These are phyloP conservation scores for Nemotelus nigrinus DNA, from an alignment of 2,888 invertebrate species.

Conservation along the genomic window DNA sequence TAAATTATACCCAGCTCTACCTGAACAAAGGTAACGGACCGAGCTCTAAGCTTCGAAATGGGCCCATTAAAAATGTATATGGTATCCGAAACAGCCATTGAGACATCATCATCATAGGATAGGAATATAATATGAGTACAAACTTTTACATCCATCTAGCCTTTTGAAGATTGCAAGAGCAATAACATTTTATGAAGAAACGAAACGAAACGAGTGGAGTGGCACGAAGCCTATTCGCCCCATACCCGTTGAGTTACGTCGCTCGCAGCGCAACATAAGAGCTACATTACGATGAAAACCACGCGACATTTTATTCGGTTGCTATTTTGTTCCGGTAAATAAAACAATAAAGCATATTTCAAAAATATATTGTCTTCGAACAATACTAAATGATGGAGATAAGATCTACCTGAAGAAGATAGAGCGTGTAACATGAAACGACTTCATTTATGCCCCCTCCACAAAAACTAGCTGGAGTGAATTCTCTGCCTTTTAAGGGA, in stretches of 20 bases:
- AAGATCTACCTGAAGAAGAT: constrained; percentile 36
- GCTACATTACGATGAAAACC: constrained; percentile 25
- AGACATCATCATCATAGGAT: constrained; percentile 16
- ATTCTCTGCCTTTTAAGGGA: too few species aligned
- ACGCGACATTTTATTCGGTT: constrained; percentile 37
- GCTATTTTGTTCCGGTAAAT: constrained; percentile 44
- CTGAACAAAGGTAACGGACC: background rate
- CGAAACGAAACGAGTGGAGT: background rate
- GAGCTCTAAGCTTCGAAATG: constrained; percentile 12
- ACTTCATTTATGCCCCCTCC: too few species aligned
- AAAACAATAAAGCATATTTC: constrained; percentile 44
- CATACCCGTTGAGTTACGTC: background rate
- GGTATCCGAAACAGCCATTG: constrained; percentile 33
- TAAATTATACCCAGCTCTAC: constrained; percentile 17
- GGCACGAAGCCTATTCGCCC: background rate
- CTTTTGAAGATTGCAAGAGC: background rate
- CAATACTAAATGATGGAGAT: constrained; percentile 36
- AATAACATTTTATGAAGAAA: background rate
- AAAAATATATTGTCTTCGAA: constrained; percentile 14
- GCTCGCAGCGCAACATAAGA: background rate
- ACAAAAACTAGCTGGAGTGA: too few species aligned
- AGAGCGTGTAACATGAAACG: background rate
- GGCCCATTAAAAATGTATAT: constrained; percentile 31
- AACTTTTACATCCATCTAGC: background rate
- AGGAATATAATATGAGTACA: background rate